Evolutionary conservation across 2,797 vertebrate genomes (phyloP).

Genomic region (Pyrocephalus nanus): DNA sequence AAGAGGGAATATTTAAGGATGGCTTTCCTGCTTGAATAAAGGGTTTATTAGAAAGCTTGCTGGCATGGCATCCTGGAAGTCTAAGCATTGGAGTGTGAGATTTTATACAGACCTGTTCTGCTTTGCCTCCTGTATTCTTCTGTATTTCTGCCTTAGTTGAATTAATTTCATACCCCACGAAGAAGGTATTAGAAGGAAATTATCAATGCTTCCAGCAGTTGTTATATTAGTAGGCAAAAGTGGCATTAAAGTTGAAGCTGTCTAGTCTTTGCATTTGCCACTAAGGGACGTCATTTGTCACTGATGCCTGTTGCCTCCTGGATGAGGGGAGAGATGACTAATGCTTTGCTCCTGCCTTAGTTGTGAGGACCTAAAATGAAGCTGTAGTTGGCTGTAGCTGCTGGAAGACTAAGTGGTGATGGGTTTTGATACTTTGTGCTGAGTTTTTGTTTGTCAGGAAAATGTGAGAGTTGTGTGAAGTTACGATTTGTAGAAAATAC

Average conservation of each 20-base stretch:
- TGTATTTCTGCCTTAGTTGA: neutral
- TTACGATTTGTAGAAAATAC: accelerated
- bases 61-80: neutral
- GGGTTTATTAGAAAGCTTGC: neutral
- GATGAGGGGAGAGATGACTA: neutral
- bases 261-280: neutral
- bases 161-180: neutral
- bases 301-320: neutral
- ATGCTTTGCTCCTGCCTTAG: neutral
- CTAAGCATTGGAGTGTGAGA: neutral
- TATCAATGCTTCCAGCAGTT: neutral
- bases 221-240: neutral
- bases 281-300: neutral
- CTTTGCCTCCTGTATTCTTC: neutral
- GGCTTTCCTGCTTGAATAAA: neutral
- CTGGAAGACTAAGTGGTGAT: neutral
- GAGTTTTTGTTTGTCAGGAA: neutral
- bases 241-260: neutral
- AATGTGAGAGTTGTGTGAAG: neutral
- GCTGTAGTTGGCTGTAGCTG: neutral
- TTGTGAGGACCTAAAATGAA: neutral
- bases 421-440: neutral
- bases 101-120: neutral
- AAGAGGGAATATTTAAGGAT: neutral
- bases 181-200: neutral